Percentiles rank a stretch among this genome's conserved stretches.
These are phyloP conservation scores for Torymus aiolomorphi DNA, from an alignment of 2,888 invertebrate species.

Conservation along the genomic window DNA sequence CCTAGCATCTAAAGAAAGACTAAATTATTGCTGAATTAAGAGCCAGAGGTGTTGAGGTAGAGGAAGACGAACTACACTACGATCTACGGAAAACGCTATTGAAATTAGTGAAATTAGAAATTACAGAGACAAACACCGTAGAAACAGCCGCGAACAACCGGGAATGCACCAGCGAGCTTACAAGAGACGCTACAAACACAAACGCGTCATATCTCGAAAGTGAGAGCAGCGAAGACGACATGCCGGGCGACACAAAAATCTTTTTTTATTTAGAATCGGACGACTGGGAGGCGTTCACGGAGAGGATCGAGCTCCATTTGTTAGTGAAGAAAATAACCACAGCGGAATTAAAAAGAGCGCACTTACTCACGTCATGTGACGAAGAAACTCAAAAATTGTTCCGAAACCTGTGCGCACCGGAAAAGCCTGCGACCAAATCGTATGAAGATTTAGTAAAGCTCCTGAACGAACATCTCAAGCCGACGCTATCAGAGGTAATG, in stretches of 20 bases:
- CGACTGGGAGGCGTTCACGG: slow-evolving; percentile 51
- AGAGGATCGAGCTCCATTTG: slow-evolving; percentile 37
- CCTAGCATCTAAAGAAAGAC: too few relatives aligned
- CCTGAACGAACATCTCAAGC: not conserved
- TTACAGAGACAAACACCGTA: not conserved
- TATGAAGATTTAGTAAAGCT: too few relatives aligned
- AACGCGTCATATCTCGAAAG: not conserved
- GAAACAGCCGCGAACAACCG: too few relatives aligned
- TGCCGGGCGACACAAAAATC: slow-evolving; percentile 13
- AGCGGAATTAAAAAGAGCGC: slow-evolving; percentile 31
- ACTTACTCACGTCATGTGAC: not conserved
- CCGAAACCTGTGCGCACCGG: not conserved
- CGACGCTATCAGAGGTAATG: not conserved
- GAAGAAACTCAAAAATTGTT: not conserved
- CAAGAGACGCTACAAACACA: too few relatives aligned
- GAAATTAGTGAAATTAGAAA: too few relatives aligned
- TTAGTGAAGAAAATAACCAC: slow-evolving; percentile 40
- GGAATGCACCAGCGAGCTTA: too few relatives aligned
- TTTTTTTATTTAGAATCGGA: slow-evolving; percentile 29
- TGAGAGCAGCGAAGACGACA: not conserved
- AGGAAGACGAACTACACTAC: too few relatives aligned
- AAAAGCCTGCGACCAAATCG: not conserved
- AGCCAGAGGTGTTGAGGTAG: too few relatives aligned
- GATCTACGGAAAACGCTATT: too few relatives aligned
- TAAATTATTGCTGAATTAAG: too few relatives aligned